Percentiles rank a stretch among this genome's conserved stretches.
Conservation (phyloP, 2,113 vertebrate genomes). For the Callionymus lyra region DNA sequence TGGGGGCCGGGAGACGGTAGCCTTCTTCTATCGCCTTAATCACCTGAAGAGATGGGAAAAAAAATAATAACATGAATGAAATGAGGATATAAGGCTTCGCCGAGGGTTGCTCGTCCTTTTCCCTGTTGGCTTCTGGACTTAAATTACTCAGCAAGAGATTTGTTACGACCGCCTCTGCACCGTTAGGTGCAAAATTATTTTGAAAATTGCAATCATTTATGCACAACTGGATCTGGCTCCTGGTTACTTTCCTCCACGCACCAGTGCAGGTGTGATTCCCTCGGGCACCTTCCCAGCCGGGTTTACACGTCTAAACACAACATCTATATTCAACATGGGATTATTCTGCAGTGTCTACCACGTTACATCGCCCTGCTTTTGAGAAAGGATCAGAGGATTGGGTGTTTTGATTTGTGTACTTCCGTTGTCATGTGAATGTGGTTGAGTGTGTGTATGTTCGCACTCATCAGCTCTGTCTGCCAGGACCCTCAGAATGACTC, state of each 20-base stretch:
- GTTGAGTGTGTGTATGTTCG: slow-evolving; percentile 65
- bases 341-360: neutral
- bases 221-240: neutral
- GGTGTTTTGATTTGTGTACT: slow-evolving; percentile 15
- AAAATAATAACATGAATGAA: too few relatives aligned
- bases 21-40: slow-evolving; percentile 99
- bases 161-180: too few relatives aligned
- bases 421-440: slow-evolving; percentile 22
- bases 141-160: too few relatives aligned
- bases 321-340: neutral
- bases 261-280: neutral
- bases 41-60: slow-evolving; percentile 69
- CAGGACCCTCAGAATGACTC: slow-evolving; percentile 72
- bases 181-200: too few relatives aligned
- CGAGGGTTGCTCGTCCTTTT: too few relatives aligned
- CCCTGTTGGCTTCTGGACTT: too few relatives aligned
- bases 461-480: slow-evolving; percentile 76
- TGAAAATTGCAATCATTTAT: neutral
- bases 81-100: too few relatives aligned
- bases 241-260: neutral
- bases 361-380: slow-evolving; percentile 23
- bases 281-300: neutral
- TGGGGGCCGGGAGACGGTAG: slow-evolving; percentile 94
- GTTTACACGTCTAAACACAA: slow-evolving; percentile 7
- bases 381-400: slow-evolving; percentile 3